These are phyloP conservation scores for Porites australiensis DNA, from an alignment of 64 coral and sea anemone species.

Conservation along the genomic window DNA sequence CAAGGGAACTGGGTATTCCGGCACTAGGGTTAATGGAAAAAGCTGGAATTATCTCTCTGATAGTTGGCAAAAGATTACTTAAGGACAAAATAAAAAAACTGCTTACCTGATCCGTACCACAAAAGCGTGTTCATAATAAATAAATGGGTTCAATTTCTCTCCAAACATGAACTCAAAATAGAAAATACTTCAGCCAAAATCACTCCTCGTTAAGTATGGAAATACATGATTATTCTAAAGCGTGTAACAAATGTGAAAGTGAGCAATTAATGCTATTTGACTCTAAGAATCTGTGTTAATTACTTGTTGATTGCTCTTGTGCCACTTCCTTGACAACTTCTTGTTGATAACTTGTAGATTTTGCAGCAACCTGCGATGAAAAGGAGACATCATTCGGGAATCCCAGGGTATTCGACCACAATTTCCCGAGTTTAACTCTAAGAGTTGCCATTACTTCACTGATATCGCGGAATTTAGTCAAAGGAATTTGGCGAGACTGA, in stretches of 20 bases:
- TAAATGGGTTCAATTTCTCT: not conserved
- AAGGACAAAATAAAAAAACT: not conserved
- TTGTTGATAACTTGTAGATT: not conserved
- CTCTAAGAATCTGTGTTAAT: not conserved
- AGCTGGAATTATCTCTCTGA: not conserved
- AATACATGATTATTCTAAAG: not conserved
- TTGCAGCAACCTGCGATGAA: not conserved
- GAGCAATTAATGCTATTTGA: not conserved
- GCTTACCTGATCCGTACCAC: not conserved
- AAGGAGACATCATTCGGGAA: no score
- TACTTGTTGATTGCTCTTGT: slow-evolving; percentile 9
- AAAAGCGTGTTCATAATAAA: not conserved
- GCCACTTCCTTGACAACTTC: not conserved
- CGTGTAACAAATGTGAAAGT: not conserved
- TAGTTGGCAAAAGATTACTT: no score
- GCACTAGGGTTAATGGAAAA: no score
- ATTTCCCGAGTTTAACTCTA: no score
- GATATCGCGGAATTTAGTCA: no score
- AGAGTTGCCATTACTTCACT: no score
- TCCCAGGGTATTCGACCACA: no score
- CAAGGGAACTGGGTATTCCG: no score
- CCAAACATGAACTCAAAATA: not conserved
- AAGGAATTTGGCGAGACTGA: no score
- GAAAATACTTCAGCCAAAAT: not conserved
- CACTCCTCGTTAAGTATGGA: not conserved